These are phyloP conservation scores for Eptatretus burgeri DNA, from an alignment of 2,113 vertebrate genomes.

Conservation along the genomic window DNA sequence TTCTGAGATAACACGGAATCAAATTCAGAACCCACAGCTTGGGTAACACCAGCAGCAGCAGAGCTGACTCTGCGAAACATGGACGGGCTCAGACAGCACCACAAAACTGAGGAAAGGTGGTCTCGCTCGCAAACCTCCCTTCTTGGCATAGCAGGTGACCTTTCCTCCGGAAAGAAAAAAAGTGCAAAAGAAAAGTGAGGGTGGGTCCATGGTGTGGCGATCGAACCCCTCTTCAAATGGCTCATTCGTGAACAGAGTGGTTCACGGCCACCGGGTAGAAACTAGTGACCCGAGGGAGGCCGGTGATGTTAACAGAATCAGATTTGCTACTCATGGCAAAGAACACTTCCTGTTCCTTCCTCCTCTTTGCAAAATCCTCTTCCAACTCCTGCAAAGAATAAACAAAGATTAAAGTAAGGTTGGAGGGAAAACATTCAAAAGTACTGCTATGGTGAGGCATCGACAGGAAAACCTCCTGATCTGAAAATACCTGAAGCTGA, in stretches of 20 bases:
- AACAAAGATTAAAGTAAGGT: not conserved
- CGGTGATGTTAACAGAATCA: constrained; percentile 20
- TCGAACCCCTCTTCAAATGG: too few relatives aligned
- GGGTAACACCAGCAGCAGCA: too few relatives aligned
- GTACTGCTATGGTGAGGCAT: not conserved
- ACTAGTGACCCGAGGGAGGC: constrained; percentile 35
- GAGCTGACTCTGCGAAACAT: too few relatives aligned
- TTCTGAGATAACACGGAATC: too few relatives aligned
- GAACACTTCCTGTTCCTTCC: constrained; percentile 57
- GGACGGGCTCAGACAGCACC: too few relatives aligned
- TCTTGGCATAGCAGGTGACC: too few relatives aligned
- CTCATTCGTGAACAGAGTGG: constrained; percentile 14
- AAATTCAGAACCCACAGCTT: too few relatives aligned
- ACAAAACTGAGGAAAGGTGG: too few relatives aligned
- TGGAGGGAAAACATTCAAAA: not conserved
- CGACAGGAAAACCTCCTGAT: not conserved
- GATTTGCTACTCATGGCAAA: constrained; percentile 31
- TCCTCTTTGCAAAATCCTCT: constrained; percentile 48
- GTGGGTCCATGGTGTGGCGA: too few relatives aligned
- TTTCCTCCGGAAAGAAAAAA: too few relatives aligned
- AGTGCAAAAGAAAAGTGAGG: too few relatives aligned
- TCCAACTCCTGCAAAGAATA: constrained; percentile 34
- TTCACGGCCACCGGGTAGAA: constrained; percentile 38
- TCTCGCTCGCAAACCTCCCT: too few relatives aligned
- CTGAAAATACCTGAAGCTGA: not conserved